A percentile compares a stretch with the other conserved stretches of the same genome.
These are phyloP conservation scores for Platycnemis pennipes DNA, from an alignment of 2,888 invertebrate species.

Conservation along the genomic window DNA sequence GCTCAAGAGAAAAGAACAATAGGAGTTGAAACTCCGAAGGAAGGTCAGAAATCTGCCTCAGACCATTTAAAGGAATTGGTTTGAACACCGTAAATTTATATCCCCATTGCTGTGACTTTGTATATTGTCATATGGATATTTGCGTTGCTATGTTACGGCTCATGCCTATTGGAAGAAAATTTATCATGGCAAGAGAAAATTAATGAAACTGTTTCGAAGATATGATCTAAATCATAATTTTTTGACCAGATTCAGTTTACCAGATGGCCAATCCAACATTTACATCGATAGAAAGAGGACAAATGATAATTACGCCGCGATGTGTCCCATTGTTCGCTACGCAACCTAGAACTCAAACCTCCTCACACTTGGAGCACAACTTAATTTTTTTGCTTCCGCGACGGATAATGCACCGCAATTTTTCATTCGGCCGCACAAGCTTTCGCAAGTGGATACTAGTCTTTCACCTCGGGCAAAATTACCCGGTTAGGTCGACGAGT, in stretches of 20 bases:
- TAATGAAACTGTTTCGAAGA: too few relatives aligned
- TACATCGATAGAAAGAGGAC: not conserved
- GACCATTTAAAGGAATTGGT: too few relatives aligned
- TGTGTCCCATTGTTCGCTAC: not conserved
- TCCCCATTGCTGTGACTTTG: too few relatives aligned
- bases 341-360: not conserved
- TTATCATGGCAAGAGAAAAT: too few relatives aligned
- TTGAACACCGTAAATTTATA: too few relatives aligned
- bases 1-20: too few relatives aligned
- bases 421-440: not conserved
- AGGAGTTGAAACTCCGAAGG: too few relatives aligned
- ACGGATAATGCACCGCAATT: not conserved
- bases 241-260: not conserved
- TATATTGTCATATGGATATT: too few relatives aligned
- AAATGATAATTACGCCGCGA: not conserved
- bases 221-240: not conserved
- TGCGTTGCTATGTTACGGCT: too few relatives aligned
- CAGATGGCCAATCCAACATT: not conserved
- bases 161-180: too few relatives aligned
- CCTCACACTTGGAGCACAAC: not conserved
- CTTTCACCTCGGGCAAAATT: constrained; percentile 19
- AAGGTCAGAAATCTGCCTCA: too few relatives aligned
- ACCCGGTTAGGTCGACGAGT: not conserved
- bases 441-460: not conserved
- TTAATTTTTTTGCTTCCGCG: not conserved